Evolutionary conservation across 2,888 invertebrate species (phyloP).

Genomic region (Aproaerema taeniolella): DNA sequence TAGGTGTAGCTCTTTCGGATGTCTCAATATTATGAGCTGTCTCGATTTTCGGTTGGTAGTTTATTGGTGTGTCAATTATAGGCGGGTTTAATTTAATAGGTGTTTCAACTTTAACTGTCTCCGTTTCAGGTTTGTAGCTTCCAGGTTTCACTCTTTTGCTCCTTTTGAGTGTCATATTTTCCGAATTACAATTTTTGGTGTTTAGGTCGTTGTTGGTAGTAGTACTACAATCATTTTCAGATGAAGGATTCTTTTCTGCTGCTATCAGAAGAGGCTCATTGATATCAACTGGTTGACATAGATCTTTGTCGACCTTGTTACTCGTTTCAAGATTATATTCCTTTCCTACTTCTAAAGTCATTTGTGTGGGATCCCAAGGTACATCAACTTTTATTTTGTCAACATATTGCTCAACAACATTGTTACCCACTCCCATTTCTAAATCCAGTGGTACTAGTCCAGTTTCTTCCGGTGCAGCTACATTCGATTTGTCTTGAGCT

Average conservation of each 20-base stretch:
- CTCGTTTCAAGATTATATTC: neutral
- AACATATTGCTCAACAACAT: neutral
- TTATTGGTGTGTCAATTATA: neutral
- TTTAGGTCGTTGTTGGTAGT: too few relatives aligned
- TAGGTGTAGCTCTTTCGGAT: neutral
- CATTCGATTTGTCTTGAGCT: neutral
- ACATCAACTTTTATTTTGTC: neutral
- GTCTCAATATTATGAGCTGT: neutral
- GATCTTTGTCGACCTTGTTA: neutral
- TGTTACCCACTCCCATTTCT: neutral
- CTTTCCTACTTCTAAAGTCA: neutral
- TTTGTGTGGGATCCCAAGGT: neutral
- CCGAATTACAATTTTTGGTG: neutral
- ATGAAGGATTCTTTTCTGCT: slow-evolving; percentile 2
- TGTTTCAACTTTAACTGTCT: neutral
- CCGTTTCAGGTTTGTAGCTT: slow-evolving; percentile 7
- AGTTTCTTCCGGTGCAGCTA: neutral
- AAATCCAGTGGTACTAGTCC: neutral
- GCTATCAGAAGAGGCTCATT: neutral
- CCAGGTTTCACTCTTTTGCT: slow-evolving; percentile 11
- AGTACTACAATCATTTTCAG: neutral
- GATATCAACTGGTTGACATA: neutral
- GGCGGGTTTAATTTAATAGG: neutral
- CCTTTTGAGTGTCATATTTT: neutral
- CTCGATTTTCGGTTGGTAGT: neutral